These are phyloP conservation scores for Triplophysa dalaica DNA, from an alignment of 2,113 vertebrate genomes.

Conservation along the genomic window DNA sequence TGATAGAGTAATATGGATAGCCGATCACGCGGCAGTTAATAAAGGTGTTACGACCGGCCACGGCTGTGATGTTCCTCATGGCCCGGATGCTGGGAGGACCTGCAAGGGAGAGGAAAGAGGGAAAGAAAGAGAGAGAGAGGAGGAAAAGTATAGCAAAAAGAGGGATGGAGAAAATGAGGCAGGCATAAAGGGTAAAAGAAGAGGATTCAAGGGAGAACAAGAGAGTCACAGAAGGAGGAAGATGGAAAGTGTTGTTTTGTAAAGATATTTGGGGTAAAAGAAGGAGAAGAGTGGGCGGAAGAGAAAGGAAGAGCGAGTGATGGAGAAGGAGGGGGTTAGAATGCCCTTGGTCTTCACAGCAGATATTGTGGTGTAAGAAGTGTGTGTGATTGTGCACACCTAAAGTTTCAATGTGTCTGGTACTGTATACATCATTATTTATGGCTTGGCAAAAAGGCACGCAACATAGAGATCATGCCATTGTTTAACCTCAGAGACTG, in stretches of 20 bases:
- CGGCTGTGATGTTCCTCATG: constrained; percentile 96
- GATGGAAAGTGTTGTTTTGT: constrained; percentile 35
- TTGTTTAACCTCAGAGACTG: background rate
- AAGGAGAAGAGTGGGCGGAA: constrained; percentile 31
- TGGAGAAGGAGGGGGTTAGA: constrained; percentile 62
- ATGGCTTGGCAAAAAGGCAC: constrained; percentile 11
- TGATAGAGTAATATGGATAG: constrained; percentile 98
- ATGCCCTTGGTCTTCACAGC: constrained; percentile 60
- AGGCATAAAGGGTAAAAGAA: constrained; percentile 12
- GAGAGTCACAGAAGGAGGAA: constrained; percentile 53
- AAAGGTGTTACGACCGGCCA: constrained; percentile 95
- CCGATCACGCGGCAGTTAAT: constrained; percentile 98
- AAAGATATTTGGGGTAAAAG: background rate
- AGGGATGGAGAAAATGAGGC: constrained; percentile 40
- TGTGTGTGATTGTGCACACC: background rate
- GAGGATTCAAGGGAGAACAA: background rate
- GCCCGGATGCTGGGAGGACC: constrained; percentile 94
- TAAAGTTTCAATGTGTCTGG: constrained; percentile 4
- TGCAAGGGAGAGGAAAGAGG: constrained; percentile 67
- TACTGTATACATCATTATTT: background rate
- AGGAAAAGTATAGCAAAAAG: background rate
- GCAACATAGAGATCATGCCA: background rate
- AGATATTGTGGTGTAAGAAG: constrained; percentile 39
- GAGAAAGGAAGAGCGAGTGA: constrained; percentile 17
- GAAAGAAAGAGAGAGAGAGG: constrained; percentile 29